Conservation (phyloP, 2,888 invertebrate genomes). For the Drosophila greeni region DNA sequence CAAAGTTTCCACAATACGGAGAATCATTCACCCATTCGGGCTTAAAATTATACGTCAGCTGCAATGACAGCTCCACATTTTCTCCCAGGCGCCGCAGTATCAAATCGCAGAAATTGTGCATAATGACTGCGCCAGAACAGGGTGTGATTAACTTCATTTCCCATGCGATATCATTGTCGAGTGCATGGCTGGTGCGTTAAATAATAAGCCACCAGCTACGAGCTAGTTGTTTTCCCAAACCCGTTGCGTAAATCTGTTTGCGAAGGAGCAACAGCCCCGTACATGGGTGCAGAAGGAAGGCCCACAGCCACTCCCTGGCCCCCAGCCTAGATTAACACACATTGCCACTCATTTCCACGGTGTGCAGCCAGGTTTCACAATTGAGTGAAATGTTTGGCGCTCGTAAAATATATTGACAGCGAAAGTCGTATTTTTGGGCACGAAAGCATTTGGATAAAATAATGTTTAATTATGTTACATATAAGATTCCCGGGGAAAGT, state of each 20-base stretch:
- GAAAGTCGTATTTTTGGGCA: constrained; percentile 34
- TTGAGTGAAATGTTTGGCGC: constrained; percentile 16
- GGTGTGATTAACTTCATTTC: constrained; percentile 1
- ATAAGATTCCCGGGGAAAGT: constrained; percentile 33
- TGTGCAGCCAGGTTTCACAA: constrained; percentile 18
- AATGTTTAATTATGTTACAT: constrained; percentile 46
- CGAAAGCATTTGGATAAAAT: constrained; percentile 48
- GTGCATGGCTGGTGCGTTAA: neutral
- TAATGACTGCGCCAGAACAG: neutral
- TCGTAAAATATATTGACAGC: constrained; percentile 22
- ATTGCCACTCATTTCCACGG: constrained; percentile 32
- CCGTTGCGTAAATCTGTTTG: constrained; percentile 7
- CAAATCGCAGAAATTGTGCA: neutral
- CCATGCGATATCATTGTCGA: constrained; percentile 2
- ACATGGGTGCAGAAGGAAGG: neutral
- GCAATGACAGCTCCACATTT: neutral
- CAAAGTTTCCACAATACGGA: neutral
- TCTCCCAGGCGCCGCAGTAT: neutral
- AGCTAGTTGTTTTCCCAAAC: neutral
- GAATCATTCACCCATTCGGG: neutral
- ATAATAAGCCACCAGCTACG: neutral
- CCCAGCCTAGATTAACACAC: constrained; percentile 20
- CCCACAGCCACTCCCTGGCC: constrained; percentile 11
- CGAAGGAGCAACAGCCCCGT: constrained; percentile 7
- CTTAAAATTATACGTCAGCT: neutral